Conservation (phyloP, 2,888 invertebrate species). For the Oxyteleia sp. region DNA sequence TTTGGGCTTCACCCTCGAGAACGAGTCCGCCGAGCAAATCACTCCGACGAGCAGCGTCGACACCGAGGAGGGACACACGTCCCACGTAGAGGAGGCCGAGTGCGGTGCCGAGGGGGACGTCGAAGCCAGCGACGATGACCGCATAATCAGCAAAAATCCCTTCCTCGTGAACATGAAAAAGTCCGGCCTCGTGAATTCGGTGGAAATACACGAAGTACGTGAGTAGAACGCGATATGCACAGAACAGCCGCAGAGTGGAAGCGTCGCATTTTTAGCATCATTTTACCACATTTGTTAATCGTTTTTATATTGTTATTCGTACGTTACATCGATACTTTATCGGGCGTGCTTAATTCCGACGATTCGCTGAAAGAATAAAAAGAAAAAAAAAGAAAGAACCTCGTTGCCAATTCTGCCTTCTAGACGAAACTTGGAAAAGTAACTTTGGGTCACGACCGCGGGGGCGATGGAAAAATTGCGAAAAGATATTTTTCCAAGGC, state of each 20-base stretch:
- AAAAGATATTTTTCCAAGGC: slow-evolving; percentile 44
- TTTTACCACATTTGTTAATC: slow-evolving; percentile 60
- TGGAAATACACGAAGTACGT: slow-evolving; percentile 55
- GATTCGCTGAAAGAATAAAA: slow-evolving; percentile 36
- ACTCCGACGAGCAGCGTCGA: slow-evolving; percentile 90
- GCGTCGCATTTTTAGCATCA: slow-evolving; percentile 48
- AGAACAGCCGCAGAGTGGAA: background rate
- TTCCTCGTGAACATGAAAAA: slow-evolving; percentile 65
- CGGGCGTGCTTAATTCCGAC: slow-evolving; percentile 55
- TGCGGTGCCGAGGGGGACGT: slow-evolving; percentile 89
- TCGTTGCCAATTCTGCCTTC: slow-evolving; percentile 69
- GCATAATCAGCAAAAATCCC: slow-evolving; percentile 76
- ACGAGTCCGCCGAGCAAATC: slow-evolving; percentile 87
- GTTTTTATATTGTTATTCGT: slow-evolving; percentile 70
- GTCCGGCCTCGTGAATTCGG: slow-evolving; percentile 61
- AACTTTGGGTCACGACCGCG: background rate
- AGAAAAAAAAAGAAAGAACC: slow-evolving; percentile 32
- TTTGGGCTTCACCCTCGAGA: slow-evolving; percentile 68
- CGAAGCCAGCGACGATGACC: slow-evolving; percentile 89
- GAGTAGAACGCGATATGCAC: slow-evolving; percentile 33
- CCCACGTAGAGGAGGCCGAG: slow-evolving; percentile 88
- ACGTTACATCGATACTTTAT: slow-evolving; percentile 61
- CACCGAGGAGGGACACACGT: slow-evolving; percentile 89
- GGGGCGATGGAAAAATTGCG: background rate
- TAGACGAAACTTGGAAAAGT: slow-evolving; percentile 52